Percentiles rank a stretch among this genome's conserved stretches.
Conservation (phyloP, 2,888 invertebrate genomes). For the Azorinus chamasolen region DNA sequence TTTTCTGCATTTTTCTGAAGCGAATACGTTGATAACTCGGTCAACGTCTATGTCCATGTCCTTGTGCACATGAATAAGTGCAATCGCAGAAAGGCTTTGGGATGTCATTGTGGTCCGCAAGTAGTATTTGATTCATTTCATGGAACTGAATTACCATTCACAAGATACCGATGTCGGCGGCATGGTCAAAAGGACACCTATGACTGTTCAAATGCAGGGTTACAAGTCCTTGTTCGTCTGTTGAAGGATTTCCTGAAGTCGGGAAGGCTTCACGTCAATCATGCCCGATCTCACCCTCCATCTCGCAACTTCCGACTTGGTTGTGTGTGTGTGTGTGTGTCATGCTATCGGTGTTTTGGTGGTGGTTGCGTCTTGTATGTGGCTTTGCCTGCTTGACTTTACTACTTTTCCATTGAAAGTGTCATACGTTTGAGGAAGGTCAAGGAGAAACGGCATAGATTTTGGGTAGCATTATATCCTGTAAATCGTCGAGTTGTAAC, state of each 20-base stretch:
- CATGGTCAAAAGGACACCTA: constrained; percentile 28
- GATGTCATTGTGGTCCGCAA: constrained; percentile 24
- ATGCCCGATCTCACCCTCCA: constrained; percentile 31
- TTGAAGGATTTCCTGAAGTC: constrained; percentile 26
- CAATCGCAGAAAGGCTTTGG: constrained; percentile 22
- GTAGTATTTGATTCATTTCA: constrained; percentile 33
- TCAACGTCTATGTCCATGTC: constrained; percentile 12
- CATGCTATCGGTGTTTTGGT: too few relatives aligned
- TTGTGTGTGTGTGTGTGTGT: too few relatives aligned
- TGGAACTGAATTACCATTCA: constrained; percentile 32
- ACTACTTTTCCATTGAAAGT: too few relatives aligned
- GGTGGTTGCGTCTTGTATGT: too few relatives aligned
- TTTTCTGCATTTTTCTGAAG: constrained; percentile 17
- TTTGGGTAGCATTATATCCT: not conserved
- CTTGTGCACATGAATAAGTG: constrained; percentile 16
- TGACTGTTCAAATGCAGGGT: constrained; percentile 14
- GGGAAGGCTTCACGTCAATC: not conserved
- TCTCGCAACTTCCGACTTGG: constrained; percentile 14
- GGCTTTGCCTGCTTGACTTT: too few relatives aligned
- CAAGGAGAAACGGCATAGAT: constrained; percentile 16
- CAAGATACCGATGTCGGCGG: constrained; percentile 29
- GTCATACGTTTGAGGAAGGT: constrained; percentile 12
- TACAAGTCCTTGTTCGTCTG: not conserved
- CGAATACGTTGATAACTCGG: constrained; percentile 11
- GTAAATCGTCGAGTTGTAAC: constrained; percentile 7